These are phyloP conservation scores for Notechis scutatus DNA, from an alignment of 2,113 vertebrate species.

Conservation along the genomic window DNA sequence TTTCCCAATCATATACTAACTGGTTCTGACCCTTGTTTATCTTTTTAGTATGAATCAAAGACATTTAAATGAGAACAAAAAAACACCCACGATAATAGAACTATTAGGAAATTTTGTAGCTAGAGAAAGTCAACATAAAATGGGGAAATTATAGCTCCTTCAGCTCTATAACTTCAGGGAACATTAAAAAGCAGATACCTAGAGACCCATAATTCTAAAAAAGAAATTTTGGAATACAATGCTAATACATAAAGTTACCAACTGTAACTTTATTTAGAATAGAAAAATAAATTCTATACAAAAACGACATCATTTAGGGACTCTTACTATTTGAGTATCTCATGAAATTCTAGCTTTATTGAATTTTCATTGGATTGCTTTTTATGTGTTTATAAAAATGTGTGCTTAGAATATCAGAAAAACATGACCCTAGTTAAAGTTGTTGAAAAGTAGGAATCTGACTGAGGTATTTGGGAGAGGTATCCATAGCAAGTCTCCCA, in stretches of 20 bases:
- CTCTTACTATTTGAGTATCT: not conserved
- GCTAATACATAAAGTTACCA: not conserved
- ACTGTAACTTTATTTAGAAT: not conserved
- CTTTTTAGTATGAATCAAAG: not conserved
- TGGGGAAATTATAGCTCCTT: not conserved
- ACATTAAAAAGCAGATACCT: not conserved
- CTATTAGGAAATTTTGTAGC: not conserved
- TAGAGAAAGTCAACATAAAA: not conserved
- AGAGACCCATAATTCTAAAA: not conserved
- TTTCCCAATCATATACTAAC: not conserved
- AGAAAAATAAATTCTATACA: not conserved
- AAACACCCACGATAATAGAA: not conserved
- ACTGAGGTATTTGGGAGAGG: not conserved
- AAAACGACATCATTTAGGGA: not conserved
- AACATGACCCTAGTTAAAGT: constrained; percentile 23
- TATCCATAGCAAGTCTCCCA: not conserved
- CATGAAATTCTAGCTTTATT: not conserved
- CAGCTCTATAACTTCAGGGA: not conserved
- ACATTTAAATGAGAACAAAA: not conserved
- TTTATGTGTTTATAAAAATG: not conserved
- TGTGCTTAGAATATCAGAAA: not conserved
- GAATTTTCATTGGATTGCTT: not conserved
- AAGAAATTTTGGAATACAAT: not conserved
- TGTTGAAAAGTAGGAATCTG: constrained; percentile 55
- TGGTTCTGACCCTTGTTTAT: not conserved